Evolutionary conservation across 2,797 vertebrate genomes (phyloP), one percentile per base, ranked within the genome.

Genomic region (Chaenodraco wilsoni): DNA sequence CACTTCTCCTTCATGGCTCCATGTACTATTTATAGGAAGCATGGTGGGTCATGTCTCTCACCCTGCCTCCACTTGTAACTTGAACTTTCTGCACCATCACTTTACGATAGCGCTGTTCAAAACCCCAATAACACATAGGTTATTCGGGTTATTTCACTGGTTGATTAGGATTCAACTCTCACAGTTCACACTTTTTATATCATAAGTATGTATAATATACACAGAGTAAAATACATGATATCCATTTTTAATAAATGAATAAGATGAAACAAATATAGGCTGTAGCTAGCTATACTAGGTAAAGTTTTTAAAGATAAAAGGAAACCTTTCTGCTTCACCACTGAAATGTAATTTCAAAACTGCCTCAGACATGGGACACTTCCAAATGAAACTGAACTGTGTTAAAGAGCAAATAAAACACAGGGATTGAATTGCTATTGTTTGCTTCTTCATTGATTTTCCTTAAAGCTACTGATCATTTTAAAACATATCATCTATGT

Each of bases 1-100:
- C 60, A 52, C 70, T 56, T 86, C 72, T 78, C 70, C 75, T 78
- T 58, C 50, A 74, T 74, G 61, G 69, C 67, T 54, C 77, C 76
- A 72, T 81, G 79, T 85, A 81, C 85, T 91, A 89, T 91, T 88
- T 86, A 87, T 92, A 92, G 79, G 57, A 66, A 61, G 23, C 74
- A 58, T 46, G 58, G 69, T 68, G 66, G 82, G 72, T 80, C 75
- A 57, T 81, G 83, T 69, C 50, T 37, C 82, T 76, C 77, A 65
- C 82, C 79, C 82, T 77, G 69, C 69, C 69, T 84, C 83, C 79
- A 80, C 69, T 84, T 90, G 85, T 90, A 89, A 91, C 84, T 88
- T 82, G 81, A 93, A 78, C 83, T 81, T 69, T 59, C 52, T 77
- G 75, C 80, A 87, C 81, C 65, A 86, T 80, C 85, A 85, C 67